phyloP scores from a whole-genome alignment of 2,888 invertebrate species.

The Cantharis rustica region DNA sequence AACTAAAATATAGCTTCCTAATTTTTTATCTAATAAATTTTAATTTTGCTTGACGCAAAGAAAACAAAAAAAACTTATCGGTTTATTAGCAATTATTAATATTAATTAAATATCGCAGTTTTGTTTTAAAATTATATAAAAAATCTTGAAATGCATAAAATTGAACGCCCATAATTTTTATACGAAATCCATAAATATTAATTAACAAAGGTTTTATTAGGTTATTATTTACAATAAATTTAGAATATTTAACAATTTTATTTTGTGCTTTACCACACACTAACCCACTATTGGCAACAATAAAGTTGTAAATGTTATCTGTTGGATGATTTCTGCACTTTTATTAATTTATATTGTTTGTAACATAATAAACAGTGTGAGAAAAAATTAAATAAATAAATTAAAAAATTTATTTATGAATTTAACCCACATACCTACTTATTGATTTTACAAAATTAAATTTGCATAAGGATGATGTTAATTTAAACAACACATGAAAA shows the following conservation, averaged over 20 bases:
- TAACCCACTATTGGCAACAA: conserved; percentile 11
- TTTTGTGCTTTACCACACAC: not conserved
- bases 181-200: no score
- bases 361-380: not conserved
- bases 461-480: not conserved
- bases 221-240: conserved; percentile 9
- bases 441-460: conserved; percentile 7
- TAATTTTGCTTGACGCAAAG: no score
- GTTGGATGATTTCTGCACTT: not conserved
- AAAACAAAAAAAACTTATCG: no score
- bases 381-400: not conserved
- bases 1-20: not conserved
- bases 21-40: not conserved
- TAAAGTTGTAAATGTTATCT: not conserved
- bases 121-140: not conserved
- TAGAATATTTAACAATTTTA: not conserved
- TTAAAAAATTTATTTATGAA: not conserved
- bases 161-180: no score
- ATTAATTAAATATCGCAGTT: no score
- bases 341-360: not conserved
- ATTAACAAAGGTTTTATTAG: not conserved
- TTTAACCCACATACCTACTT: conserved; percentile 17
- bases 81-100: no score
- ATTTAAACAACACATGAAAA: not conserved
- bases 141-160: not conserved